phyloP scores from a whole-genome alignment of 2,113 vertebrate species.

The Ochotona curzoniae region DNA sequence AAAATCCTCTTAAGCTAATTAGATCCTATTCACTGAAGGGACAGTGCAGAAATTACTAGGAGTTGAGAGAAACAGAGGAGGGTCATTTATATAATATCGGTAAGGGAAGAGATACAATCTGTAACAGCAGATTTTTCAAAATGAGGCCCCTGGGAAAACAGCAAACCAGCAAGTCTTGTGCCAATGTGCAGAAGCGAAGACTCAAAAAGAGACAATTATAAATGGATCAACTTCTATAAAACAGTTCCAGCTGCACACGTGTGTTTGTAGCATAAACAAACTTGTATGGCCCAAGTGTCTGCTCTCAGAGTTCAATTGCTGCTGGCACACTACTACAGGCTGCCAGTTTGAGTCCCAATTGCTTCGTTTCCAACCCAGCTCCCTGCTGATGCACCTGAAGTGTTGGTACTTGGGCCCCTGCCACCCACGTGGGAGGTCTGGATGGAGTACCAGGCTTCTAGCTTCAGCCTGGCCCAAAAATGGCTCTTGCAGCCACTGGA shows the following conservation, averaged over 20 bases:
- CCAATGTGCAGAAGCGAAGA: background rate
- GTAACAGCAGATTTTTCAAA: constrained; percentile 14
- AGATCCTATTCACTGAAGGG: background rate
- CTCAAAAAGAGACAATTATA: background rate
- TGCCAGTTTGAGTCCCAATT: no score
- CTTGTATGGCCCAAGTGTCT: constrained; percentile 14
- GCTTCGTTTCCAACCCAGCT: no score
- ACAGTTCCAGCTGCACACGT: background rate
- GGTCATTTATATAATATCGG: background rate
- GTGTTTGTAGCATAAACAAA: background rate
- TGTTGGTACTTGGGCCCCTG: no score
- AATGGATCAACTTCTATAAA: background rate
- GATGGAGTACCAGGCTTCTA: no score
- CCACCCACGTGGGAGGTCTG: no score
- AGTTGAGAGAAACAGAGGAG: background rate
- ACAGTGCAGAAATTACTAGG: background rate
- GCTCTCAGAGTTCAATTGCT: background rate
- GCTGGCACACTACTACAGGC: no score
- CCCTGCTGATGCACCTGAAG: no score
- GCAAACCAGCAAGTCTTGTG: constrained; percentile 41
- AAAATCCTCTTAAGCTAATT: background rate
- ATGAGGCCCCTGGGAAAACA: background rate
- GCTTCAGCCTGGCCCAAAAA: no score
- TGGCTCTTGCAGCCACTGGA: no score
- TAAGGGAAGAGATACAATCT: background rate